Base-by-base conservation (phyloP, 2,797 vertebrate genomes). In the Triplophysa yarkandensis region DNA sequence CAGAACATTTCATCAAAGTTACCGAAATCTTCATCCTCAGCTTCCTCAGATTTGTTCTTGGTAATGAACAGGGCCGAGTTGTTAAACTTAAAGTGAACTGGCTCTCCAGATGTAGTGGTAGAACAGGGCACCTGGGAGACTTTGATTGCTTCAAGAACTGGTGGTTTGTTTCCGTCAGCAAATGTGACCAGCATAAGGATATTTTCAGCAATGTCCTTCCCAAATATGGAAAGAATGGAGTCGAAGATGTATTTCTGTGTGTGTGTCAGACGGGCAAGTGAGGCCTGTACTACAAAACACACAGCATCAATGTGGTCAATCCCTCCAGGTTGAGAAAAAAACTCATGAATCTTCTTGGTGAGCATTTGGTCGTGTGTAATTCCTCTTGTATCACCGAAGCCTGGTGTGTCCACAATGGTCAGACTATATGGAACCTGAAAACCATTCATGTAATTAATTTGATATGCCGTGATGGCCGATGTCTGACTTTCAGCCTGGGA, bases 51-150 rank as follows among this genome's bases (percentile, higher is more conserved):
- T 77, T 0, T 48, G 14, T 10, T 63, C 17, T 66, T 30, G 4
- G 0, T 21, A 48, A 7, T 13, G 17, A 43, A 88, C 50, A 87
- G 6, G 0, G 77, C 80, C n/a, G 84, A 86, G 2, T 85, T 87
- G 19, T 86, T 88, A 80, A 87, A 87, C 16, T 84, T 87, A 69
- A 86, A 86, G 76, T 86, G 58, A 77, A 77, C 25, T 0, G 72
- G 78, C 2, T 81, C 43, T 0, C 81, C 82, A 0, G 63, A 9
- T 1, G 50, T 0, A 2, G 39, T 62, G 79, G 63, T 82, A 1
- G 72, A 66, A 77, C 85, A 87, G 0, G 83, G 86, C 14, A 87
- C 63, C 1, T 9, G 55, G 6, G 85, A 43, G 0, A 0, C 64
- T 0, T 57, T 13, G 11, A 1, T n/a, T 21, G 61, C 83, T 4